These are phyloP conservation scores for Zeuzera pyrina DNA, from an alignment of 2,888 invertebrate species.

Conservation along the genomic window DNA sequence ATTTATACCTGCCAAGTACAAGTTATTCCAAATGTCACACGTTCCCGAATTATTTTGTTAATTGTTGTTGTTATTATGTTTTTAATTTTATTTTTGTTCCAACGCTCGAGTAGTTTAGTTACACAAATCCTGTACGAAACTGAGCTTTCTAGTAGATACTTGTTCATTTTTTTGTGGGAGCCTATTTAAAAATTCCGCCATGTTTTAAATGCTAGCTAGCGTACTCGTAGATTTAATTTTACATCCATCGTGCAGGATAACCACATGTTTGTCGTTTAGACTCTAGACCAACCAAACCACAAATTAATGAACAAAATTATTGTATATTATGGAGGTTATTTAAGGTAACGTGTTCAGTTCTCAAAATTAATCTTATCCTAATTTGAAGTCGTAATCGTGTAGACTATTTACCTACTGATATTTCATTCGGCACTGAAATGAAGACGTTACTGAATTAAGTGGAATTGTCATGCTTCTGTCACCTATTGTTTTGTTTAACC, in stretches of 20 bases:
- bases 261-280: no score
- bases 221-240: no score
- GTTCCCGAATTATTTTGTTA: conserved; percentile 9
- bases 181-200: no score
- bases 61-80: conserved; percentile 16
- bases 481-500: conserved; percentile 63
- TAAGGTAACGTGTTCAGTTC: conserved; percentile 43
- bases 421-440: conserved; percentile 21
- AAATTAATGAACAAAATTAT: conserved; percentile 47
- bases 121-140: conserved; percentile 57
- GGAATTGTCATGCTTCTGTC: conserved; percentile 55
- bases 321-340: conserved; percentile 51
- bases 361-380: conserved; percentile 6
- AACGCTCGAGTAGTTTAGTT: conserved; percentile 27
- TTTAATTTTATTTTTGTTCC: conserved; percentile 14
- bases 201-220: no score
- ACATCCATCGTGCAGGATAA: no score
- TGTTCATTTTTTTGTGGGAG: conserved; percentile 57
- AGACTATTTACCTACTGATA: not conserved
- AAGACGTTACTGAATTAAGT: conserved; percentile 39
- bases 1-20: no score
- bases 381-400: not conserved
- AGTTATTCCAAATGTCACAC: conserved; percentile 6
- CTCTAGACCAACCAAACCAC: conserved; percentile 23
- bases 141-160: conserved; percentile 53